phyloP scores from a whole-genome alignment of 1,140 invertebrate genomes.

The Chymomyza costata region DNA sequence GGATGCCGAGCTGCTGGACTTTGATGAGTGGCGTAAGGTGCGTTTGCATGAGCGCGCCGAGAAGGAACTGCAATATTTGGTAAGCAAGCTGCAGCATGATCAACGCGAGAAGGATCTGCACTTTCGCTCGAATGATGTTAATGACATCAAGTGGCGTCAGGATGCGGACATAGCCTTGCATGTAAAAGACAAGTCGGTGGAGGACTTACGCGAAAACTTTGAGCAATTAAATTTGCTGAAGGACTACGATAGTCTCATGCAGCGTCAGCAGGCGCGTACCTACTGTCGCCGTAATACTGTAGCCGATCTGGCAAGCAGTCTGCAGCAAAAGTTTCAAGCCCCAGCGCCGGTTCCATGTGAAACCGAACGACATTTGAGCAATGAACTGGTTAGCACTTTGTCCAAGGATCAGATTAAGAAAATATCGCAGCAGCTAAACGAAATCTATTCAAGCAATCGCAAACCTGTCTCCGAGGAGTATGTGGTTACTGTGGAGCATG shows the following conservation, averaged over 20 bases:
- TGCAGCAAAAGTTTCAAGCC: conserved; percentile 77
- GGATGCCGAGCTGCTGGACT: conserved; percentile 88
- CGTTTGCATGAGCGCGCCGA: conserved; percentile 87
- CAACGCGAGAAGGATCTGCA: conserved; percentile 90
- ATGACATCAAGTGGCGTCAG: conserved; percentile 83
- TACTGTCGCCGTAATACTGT: conserved; percentile 90
- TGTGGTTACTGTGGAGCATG: conserved; percentile 79
- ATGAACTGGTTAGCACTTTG: conserved; percentile 87
- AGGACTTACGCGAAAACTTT: conserved; percentile 87
- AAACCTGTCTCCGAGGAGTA: conserved; percentile 76
- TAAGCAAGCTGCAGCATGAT: conserved; percentile 85
- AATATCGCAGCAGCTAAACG: conserved; percentile 86
- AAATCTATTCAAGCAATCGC: conserved; percentile 82
- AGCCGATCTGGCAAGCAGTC: conserved; percentile 82
- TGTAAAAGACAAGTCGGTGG: conserved; percentile 90
- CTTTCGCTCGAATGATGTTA: conserved; percentile 83
- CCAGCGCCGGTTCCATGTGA: not conserved
- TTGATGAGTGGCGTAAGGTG: conserved; percentile 89
- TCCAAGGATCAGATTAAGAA: conserved; percentile 89
- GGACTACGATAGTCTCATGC: conserved; percentile 76
- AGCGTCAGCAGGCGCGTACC: conserved; percentile 85
- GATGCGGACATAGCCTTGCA: conserved; percentile 86
- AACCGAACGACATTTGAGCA: conserved; percentile 78
- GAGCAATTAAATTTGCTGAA: conserved; percentile 66
- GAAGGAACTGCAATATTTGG: conserved; percentile 86